Base-by-base conservation (phyloP, 2,888 invertebrate species). In the Dryocosmus kuriphilus region DNA sequence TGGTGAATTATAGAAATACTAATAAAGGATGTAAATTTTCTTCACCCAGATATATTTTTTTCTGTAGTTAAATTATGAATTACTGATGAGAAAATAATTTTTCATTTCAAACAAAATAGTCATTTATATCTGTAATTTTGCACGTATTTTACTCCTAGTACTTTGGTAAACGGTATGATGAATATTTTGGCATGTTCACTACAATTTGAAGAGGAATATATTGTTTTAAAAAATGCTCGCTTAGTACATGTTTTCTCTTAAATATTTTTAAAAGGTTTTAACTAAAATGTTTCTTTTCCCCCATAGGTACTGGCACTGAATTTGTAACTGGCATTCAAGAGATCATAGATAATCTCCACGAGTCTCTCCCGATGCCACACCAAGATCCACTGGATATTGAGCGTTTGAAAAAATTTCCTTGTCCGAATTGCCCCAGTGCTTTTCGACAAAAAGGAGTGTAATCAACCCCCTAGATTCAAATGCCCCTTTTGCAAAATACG, bases 381-480 rank as follows among this genome's bases (percentile, higher is more conserved):
- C 30, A 32, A n/a, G 11, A 60, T 60, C 27, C 14, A 14, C 24
- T 60, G 6, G n/a, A n/a, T 30, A n/a, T 8, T 6, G n/a, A 51
- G 19, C 30, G 0, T 6, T 51, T n/a, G 8, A 71, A 32, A 51
- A 71, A 51, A 51, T 81, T 80, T 63, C 38, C 63, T 5, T 89
- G 89, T 71, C 85, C 86, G 4, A 87, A 84, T 67, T 89, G 89
- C 73, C 79, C 76, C 5, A 85, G 85, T 57, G 77, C 78, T 16
- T 89, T 87, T 76, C 75, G 75, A 9, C 86, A 82, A 82, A 87
- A 87, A 67, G 79, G 77, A 90, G 78, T 90, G 90, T 77, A 85
- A 94, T 71, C 93, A 86, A 76, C 85, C 86, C 60, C 89, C 91
- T 22, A 87, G 89, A 74, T 91, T 90, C 82, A 84, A 86, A 76